A percentile compares a stretch with the other conserved stretches of the same genome.
Conservation (phyloP, 2,113 vertebrate species). For the Protobothrops mucrosquamatus region DNA sequence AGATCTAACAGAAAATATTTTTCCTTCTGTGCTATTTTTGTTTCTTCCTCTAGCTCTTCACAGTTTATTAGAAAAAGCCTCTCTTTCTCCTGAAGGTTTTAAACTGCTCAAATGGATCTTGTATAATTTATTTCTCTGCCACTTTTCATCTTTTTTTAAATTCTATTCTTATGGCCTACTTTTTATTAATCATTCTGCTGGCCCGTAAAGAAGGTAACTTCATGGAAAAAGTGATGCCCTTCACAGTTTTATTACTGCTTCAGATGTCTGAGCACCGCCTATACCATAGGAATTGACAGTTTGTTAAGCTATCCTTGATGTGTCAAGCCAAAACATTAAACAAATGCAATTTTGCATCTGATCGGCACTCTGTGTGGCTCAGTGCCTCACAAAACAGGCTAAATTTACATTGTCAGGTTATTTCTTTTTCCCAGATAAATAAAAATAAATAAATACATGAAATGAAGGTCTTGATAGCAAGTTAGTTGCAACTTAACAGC, state of each 20-base stretch:
- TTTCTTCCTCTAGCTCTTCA: not conserved
- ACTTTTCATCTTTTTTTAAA: conserved; percentile 23
- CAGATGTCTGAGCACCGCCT: not conserved
- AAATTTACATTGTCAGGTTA: not conserved
- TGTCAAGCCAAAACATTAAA: not conserved
- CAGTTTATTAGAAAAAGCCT: conserved; percentile 7
- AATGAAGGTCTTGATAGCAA: not conserved
- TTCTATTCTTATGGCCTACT: conserved; percentile 17
- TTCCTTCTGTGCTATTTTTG: not conserved
- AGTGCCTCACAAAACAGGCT: not conserved
- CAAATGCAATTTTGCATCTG: conserved; percentile 1
- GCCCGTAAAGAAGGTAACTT: not conserved
- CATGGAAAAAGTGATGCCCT: conserved; percentile 14
- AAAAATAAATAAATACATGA: not conserved
- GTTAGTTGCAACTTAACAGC: not conserved
- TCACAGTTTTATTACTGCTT: conserved; percentile 10
- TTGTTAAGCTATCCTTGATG: conserved; percentile 4
- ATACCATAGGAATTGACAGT: not conserved
- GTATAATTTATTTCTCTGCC: conserved; percentile 18
- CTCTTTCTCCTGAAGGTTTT: conserved; percentile 4
- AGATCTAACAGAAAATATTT: not conserved
- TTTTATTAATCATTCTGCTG: conserved; percentile 24
- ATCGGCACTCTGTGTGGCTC: not conserved
- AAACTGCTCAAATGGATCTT: conserved; percentile 18
- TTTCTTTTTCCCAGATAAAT: not conserved